Percentiles rank a stretch among this genome's conserved stretches.
phyloP scores from a whole-genome alignment of 2,888 invertebrate genomes.

The Melanostoma mellinum region DNA sequence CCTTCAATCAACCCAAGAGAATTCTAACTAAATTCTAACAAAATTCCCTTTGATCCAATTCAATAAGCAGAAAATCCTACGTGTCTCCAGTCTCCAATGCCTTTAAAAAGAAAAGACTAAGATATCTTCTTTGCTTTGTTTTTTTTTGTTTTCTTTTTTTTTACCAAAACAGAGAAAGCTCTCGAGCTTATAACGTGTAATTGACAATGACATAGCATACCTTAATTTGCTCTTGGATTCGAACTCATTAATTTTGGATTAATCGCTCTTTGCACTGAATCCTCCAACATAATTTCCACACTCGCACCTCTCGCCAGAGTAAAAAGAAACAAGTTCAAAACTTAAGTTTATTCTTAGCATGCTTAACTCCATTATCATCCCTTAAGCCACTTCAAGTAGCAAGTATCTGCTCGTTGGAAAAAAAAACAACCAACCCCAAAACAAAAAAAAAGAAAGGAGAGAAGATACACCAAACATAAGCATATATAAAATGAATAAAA shows the following conservation, averaged over 20 bases:
- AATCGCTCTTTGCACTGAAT: constrained; percentile 2
- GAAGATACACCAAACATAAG: constrained; percentile 17
- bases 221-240: background rate
- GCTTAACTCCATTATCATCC: constrained; percentile 51
- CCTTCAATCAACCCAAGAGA: background rate
- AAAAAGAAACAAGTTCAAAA: constrained; percentile 21
- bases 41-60: constrained; percentile 12
- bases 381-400: constrained; percentile 39
- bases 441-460: background rate
- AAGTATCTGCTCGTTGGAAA: background rate
- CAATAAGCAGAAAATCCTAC: background rate
- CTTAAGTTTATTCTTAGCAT: constrained; percentile 37
- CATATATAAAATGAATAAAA: constrained; percentile 55
- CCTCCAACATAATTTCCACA: background rate
- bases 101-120: too few species aligned
- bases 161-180: background rate
- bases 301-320: background rate
- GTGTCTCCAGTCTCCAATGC: background rate
- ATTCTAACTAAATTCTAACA: background rate
- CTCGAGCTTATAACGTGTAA: constrained; percentile 11
- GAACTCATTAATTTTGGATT: constrained; percentile 18
- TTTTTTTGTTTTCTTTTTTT: background rate
- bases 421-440: background rate
- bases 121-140: too few species aligned
- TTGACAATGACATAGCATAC: background rate